Percentiles rank a stretch among this genome's conserved stretches.
phyloP scores from a whole-genome alignment of 1,140 invertebrate species.

The Camponotus pennsylvanicus region DNA sequence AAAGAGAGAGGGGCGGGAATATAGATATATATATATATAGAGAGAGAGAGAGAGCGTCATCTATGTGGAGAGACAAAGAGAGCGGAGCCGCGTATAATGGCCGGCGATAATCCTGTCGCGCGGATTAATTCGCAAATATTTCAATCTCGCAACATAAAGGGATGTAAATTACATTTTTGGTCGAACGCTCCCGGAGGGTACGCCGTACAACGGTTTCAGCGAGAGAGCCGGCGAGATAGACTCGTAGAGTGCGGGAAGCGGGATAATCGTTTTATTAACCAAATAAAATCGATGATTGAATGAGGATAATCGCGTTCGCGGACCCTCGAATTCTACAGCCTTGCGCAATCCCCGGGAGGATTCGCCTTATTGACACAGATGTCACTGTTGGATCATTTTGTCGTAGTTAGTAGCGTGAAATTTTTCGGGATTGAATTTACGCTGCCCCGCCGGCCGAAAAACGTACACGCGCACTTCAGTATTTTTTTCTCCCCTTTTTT shows the following conservation, averaged over 20 bases:
- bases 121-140: conserved; percentile 84
- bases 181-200: conserved; percentile 80
- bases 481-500: conserved; percentile 24
- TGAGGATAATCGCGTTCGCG: conserved; percentile 80
- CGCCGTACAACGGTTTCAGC: conserved; percentile 67
- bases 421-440: conserved; percentile 72
- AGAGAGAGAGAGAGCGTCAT: conserved; percentile 20
- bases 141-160: conserved; percentile 86
- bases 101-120: conserved; percentile 81
- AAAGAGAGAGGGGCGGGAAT: conserved; percentile 56
- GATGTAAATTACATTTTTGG: conserved; percentile 87
- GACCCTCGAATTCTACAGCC: conserved; percentile 66
- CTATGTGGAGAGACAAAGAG: conserved; percentile 59
- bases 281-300: conserved; percentile 85
- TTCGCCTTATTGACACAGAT: conserved; percentile 85
- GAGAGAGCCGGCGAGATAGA: conserved; percentile 42
- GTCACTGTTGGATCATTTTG: conserved; percentile 80
- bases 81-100: conserved; percentile 78
- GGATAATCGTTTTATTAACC: conserved; percentile 86
- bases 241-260: conserved; percentile 69
- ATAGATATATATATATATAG: conserved; percentile 25
- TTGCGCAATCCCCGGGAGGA: conserved; percentile 76
- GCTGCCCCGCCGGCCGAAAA: neutral
- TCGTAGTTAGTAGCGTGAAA: conserved; percentile 72
- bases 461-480: conserved; percentile 32